Evolutionary conservation across 2,888 invertebrate genomes (phyloP), one percentile per base, ranked within the genome.

Genomic region (Ashinkailepas kermadecensis): DNA sequence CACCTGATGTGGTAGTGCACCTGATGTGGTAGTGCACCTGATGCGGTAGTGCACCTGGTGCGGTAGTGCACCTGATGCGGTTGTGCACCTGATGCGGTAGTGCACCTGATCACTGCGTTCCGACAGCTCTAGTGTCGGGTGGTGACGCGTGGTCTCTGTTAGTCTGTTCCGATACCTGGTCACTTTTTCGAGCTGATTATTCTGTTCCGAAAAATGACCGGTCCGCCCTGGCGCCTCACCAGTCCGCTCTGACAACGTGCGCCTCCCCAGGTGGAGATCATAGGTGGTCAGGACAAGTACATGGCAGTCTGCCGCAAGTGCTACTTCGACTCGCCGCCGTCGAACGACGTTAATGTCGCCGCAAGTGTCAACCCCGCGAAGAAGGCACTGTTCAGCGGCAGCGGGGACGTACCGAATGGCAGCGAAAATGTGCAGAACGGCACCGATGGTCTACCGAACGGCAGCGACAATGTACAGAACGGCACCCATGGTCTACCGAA

Each of bases 201-300:
- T 39, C 2, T 39, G 4, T 39, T 3, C 1, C 39, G 39, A 4
- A 2, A 15, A 11, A 59, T 4, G 59, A 1, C 59, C 7, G 11
- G 11, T 7, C 59, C 59, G 12, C 59, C 11, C 59, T 59, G 12
- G 59, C 7, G 15, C 21, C 54, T 13, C 54, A n/a, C 23, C 57
- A 79, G 39, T 56, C 79, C 13, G 25, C 57, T 23, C n/a, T 57
- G 54, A n/a, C 25, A 10, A 23, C 21, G n/a, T 82, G 59, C 78
- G 78, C 70, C 82, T 83, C 23, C 59, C 11, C 86, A 90, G 90
- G 86, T 90, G 81, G 90, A 90, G 85, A 87, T 90, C n/a, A 90
- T 90, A 82, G 90, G 90, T 12, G 90, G 90, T 15, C 86, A 88
- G 54, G 90, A 90, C 82, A 90, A 88, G 84, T 90, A 90, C 85